Conservation (phyloP, 2,888 invertebrate species). For the Caenorhabditis sp. region DNA sequence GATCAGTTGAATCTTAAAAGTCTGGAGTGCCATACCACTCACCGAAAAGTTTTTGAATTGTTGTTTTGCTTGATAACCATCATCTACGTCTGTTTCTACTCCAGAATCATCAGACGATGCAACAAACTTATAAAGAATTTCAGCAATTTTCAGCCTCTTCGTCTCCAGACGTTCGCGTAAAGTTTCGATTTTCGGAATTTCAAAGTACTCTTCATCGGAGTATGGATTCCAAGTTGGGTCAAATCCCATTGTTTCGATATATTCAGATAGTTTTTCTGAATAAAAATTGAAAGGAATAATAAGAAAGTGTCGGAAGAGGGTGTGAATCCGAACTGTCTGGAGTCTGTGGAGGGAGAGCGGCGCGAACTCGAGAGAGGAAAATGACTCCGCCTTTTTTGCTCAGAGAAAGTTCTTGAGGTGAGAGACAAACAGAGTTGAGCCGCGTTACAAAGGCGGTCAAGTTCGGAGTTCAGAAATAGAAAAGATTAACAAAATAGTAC, state of each 20-base stretch:
- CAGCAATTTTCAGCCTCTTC: constrained; percentile 19
- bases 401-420: constrained; percentile 52
- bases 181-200: constrained; percentile 38
- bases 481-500: constrained; percentile 39
- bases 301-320: constrained; percentile 16
- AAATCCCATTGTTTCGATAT: constrained; percentile 45
- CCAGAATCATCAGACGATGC: constrained; percentile 45
- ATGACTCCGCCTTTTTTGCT: constrained; percentile 38
- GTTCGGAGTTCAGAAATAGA: constrained; percentile 45
- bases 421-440: constrained; percentile 47
- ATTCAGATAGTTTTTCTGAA: neutral
- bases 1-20: no score
- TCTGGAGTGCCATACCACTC: neutral
- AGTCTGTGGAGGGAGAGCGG: constrained; percentile 10
- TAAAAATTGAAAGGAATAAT: neutral
- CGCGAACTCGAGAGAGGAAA: constrained; percentile 35
- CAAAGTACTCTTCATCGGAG: constrained; percentile 63
- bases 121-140: constrained; percentile 27
- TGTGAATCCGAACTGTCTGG: constrained; percentile 46
- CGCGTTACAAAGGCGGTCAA: constrained; percentile 45
- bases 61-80: constrained; percentile 7
- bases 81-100: constrained; percentile 58
- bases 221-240: constrained; percentile 57
- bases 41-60: constrained; percentile 37
- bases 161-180: constrained; percentile 39